Evolutionary conservation across 2,797 vertebrate genomes (phyloP).

Genomic region (Aeoliscus strigatus): DNA sequence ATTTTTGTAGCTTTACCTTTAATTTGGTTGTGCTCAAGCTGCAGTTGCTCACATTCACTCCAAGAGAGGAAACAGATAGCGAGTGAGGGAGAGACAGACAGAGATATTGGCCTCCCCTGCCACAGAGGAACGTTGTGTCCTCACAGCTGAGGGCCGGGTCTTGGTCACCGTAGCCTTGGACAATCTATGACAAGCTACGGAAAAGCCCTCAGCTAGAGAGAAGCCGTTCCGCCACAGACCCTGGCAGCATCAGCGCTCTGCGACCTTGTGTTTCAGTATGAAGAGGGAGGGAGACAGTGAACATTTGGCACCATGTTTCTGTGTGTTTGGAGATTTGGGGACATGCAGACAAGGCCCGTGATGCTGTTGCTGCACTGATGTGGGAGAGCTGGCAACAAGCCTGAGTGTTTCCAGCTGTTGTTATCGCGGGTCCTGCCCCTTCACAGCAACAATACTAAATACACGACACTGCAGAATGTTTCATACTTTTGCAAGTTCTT

Average conservation of each 20-base stretch:
- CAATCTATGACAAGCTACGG: slow-evolving; percentile 60
- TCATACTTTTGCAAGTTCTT: neutral
- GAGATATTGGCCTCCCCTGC: slow-evolving; percentile 52
- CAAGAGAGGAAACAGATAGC: slow-evolving; percentile 10
- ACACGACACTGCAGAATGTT: neutral
- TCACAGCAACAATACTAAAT: slow-evolving; percentile 7
- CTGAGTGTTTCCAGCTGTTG: slow-evolving; percentile 39
- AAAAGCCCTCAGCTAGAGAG: slow-evolving; percentile 38
- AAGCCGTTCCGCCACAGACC: slow-evolving; percentile 44
- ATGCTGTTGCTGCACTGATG: slow-evolving; percentile 17
- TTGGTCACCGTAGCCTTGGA: slow-evolving; percentile 79
- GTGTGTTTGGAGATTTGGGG: slow-evolving; percentile 9
- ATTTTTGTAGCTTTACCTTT: neutral
- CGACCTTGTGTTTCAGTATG: slow-evolving; percentile 58
- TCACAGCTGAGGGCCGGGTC: slow-evolving; percentile 56
- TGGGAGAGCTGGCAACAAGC: slow-evolving; percentile 24
- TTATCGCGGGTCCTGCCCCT: slow-evolving; percentile 10
- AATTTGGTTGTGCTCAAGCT: slow-evolving; percentile 8
- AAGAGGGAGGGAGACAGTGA: slow-evolving; percentile 13
- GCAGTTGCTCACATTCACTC: slow-evolving; percentile 18
- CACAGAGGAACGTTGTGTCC: slow-evolving; percentile 63
- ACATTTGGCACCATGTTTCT: slow-evolving; percentile 17
- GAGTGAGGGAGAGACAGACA: slow-evolving; percentile 13
- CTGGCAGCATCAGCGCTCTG: slow-evolving; percentile 44
- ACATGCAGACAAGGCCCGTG: slow-evolving; percentile 18